These are phyloP conservation scores for Margaritifera margaritifera DNA, from an alignment of 2,888 invertebrate genomes.

Conservation along the genomic window DNA sequence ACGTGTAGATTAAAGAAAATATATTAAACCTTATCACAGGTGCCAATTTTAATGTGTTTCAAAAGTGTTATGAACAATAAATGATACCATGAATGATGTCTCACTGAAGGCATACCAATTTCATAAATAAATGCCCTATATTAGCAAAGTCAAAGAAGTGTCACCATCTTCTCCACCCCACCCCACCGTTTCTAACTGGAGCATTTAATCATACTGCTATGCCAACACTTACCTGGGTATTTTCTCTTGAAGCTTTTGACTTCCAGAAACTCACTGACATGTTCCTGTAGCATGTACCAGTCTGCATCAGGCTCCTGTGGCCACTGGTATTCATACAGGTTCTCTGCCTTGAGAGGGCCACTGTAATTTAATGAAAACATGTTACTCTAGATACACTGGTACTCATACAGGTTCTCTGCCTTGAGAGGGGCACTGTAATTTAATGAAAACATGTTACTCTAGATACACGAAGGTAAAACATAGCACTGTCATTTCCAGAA, in stretches of 20 bases:
- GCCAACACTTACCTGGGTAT: slow-evolving; percentile 70
- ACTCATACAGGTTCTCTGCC: slow-evolving; percentile 92
- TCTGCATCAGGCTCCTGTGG: slow-evolving; percentile 81
- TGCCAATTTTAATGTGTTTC: too few species aligned
- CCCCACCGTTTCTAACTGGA: too few species aligned
- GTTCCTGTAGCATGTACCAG: slow-evolving; percentile 96
- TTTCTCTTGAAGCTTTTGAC: slow-evolving; percentile 98
- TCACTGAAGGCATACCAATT: too few species aligned
- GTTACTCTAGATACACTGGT: slow-evolving; percentile 88
- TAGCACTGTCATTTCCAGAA: neutral
- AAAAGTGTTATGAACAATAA: too few species aligned
- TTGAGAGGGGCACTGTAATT: slow-evolving; percentile 62
- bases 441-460: neutral
- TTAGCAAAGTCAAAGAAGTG: too few species aligned
- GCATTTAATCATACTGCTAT: neutral
- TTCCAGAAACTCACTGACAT: slow-evolving; percentile 92
- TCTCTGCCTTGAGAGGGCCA: slow-evolving; percentile 79
- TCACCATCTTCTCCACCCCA: too few species aligned
- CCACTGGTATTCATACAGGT: slow-evolving; percentile 96
- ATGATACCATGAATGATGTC: too few species aligned
- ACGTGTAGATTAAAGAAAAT: too few species aligned
- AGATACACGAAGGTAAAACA: too few species aligned
- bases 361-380: slow-evolving; percentile 9
- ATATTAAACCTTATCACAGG: too few species aligned
- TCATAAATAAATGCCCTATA: too few species aligned